Percentiles rank a stretch among this genome's conserved stretches.
Conservation (phyloP, 2,797 vertebrate species). For the Botia almorhae region DNA sequence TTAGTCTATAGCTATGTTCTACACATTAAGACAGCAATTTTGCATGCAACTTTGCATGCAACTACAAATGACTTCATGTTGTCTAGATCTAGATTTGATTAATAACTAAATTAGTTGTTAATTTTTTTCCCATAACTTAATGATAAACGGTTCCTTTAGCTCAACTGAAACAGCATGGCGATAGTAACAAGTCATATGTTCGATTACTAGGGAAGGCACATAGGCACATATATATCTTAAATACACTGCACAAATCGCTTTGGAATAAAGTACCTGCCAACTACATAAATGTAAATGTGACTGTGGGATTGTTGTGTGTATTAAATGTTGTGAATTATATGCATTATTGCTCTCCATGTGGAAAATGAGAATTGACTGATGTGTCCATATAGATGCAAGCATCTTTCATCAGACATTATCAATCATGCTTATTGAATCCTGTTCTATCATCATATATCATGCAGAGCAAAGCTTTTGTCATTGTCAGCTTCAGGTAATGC, state of each 20-base stretch:
- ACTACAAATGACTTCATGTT: too few species aligned
- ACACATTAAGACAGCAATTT: not conserved
- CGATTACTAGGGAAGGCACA: not conserved
- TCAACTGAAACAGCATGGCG: not conserved
- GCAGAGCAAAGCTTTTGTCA: slow-evolving; percentile 3
- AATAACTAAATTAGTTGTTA: not conserved
- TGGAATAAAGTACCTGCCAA: not conserved
- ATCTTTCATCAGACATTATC: slow-evolving; percentile 32
- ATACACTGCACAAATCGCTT: not conserved
- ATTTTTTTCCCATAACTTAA: not conserved
- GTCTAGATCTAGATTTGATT: too few species aligned
- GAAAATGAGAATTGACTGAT: slow-evolving; percentile 39
- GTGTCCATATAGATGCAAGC: not conserved
- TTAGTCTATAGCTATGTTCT: not conserved
- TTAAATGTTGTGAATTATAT: not conserved
- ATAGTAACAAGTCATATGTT: not conserved
- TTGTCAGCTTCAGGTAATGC: slow-evolving; percentile 11
- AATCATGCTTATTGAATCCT: slow-evolving; percentile 43
- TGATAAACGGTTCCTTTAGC: not conserved
- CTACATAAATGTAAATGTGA: not conserved
- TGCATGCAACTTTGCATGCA: not conserved
- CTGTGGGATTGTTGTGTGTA: not conserved
- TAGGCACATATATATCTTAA: not conserved
- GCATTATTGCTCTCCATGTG: slow-evolving; percentile 23
- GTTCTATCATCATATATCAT: slow-evolving; percentile 22